Evolutionary conservation across 2,797 vertebrate genomes (phyloP).

Genomic region (Crax fasciolata): DNA sequence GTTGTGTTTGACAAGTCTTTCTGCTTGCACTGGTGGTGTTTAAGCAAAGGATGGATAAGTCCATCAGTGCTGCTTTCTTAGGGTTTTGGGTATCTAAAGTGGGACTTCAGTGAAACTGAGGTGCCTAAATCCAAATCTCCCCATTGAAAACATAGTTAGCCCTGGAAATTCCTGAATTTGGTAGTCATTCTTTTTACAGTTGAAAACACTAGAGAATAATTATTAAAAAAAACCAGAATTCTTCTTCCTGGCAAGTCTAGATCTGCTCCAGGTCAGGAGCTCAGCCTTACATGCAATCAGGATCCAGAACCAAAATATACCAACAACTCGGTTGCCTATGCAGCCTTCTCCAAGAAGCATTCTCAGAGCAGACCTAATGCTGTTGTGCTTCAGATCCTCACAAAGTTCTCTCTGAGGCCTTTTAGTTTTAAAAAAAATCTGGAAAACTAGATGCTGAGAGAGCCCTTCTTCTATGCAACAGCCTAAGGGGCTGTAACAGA

Average conservation of each 20-base stretch:
- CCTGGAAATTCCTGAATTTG: neutral
- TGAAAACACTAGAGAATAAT: neutral
- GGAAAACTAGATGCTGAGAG: neutral
- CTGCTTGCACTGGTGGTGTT: neutral
- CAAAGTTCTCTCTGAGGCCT: neutral
- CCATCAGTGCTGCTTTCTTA: neutral
- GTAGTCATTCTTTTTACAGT: neutral
- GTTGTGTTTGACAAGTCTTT: neutral
- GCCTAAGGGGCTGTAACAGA: neutral
- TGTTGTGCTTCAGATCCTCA: neutral
- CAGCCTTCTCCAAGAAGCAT: neutral
- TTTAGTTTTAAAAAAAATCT: neutral
- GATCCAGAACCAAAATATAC: neutral
- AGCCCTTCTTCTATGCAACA: neutral
- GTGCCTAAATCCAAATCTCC: neutral
- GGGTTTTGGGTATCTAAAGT: neutral
- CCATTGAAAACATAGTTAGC: neutral
- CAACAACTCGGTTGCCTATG: neutral
- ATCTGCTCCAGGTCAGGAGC: neutral
- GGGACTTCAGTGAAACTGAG: neutral
- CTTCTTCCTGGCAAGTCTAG: neutral
- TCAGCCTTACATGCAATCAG: neutral
- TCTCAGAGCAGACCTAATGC: neutral
- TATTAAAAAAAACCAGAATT: neutral
- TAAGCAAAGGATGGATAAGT: neutral